Base-by-base conservation (phyloP, 37 sponge, comb jelly and placozoan genomes). In the Cladorhizidae sp. region DNA sequence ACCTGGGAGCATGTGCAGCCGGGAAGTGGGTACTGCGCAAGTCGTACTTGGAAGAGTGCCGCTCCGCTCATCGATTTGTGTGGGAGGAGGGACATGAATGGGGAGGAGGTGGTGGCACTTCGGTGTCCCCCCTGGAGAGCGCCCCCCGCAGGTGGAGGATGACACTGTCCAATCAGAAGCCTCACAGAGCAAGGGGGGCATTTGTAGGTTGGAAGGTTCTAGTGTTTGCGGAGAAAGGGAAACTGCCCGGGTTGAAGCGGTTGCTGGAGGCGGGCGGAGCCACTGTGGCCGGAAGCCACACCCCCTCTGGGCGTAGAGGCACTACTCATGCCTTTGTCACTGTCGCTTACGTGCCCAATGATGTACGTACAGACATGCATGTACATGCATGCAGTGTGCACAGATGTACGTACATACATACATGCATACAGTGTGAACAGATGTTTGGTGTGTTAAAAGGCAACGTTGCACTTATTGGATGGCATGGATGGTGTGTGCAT, bases 261-360 rank as follows among this genome's bases (percentile, higher is more conserved):
- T 70, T 95, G 28, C 78, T 95, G 57, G 96, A 95, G 63, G 93
- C 96, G 0, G 96, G 96, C 25, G 87, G 90, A 18, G 96, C 93
- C 18, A 40, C 57, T 41, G 90, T 95, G 22, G 31, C 39, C 29
- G 22, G 39, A 21, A 76, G 58, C 38, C 25, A 70, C 28, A 69
- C 72, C n/a, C 26, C 72, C 3, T 56, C 40, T n/a, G 63, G 26
- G 0, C 62, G 45, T 8, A 85, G 40, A 25, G 82, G 52, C 0
- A 67, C 80, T 2, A 84, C 90, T 0, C 90, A 85, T 75, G 90
- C 90, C 1, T 85, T 89, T 36, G 72, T 89, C 64, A 69, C 55
- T 45, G 65, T 76, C 39, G 49, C 54, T 20, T 38, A 58, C 38
- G 59, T 80, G 7, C 80, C 80, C 8, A 84, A 75, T 35, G 86